Base-by-base conservation (phyloP, 1,140 invertebrate genomes). In the Papilio machaon region DNA sequence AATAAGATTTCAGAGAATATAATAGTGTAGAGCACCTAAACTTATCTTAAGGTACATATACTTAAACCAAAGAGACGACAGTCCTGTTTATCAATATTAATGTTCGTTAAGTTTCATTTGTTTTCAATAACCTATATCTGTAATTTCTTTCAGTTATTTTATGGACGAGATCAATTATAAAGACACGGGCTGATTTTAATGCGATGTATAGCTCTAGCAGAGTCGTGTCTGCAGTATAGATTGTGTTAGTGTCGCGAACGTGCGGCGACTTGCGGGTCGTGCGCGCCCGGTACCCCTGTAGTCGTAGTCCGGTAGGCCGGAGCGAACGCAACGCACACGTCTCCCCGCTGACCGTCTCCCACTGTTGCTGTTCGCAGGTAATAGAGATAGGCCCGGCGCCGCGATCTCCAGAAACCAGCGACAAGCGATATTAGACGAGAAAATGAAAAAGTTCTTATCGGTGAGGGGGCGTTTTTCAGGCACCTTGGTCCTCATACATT, bases 371-470 rank as follows among this genome's bases (percentile, higher is more conserved):
- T 90, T 92, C 87, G 84, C 91, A 94, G 92, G 91, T 91, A 90
- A 94, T 94, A 95, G 91, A 94, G 94, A 96, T 92, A 95, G 95
- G 92, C 96, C 95, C 94, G 95, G 96, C 94, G 91, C 96, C 89
- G 96, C 90, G 83, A 92, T 95, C 90, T 96, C 96, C 92, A 95
- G 96, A 94, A 96, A 96, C 95, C 97, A 96, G 95, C 96, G 97
- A 85, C 97, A 97, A 95, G 97, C 97, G 94, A 97, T 98, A 94
- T 96, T 98, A 95, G 97, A 98, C 95, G 97, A 98, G 95, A 98
- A 98, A 97, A 98, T 98, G 95, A 98, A 98, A 97, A 98, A 98
- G 95, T 98, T 98, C 95, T 96, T 98, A 95, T 97, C 97, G 97
- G 98, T 98, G 96, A 97, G 97, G 92, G 87, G 89, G 86, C 89